phyloP scores from a whole-genome alignment of 1,140 invertebrate genomes.

The Diorhabda sublineata region DNA sequence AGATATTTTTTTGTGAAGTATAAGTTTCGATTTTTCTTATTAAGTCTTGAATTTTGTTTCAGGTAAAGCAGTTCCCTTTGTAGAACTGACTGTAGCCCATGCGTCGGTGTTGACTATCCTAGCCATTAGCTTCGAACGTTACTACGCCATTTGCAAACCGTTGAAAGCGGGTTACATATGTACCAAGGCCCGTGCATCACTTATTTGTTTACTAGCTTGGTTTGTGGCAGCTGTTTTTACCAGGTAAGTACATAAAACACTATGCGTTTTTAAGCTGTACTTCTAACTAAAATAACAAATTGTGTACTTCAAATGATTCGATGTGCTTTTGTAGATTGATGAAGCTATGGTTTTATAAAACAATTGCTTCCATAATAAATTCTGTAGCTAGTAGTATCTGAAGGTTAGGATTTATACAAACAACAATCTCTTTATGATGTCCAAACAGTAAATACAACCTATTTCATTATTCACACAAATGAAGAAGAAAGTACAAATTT shows the following conservation, averaged over 20 bases:
- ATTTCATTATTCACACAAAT: neutral
- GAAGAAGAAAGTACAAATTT: neutral
- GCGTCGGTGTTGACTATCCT: conserved; percentile 90
- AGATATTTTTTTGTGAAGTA: too few relatives aligned
- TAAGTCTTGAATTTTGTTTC: conserved; percentile 31
- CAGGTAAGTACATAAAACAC: conserved; percentile 57
- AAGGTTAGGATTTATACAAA: too few relatives aligned
- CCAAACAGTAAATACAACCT: too few relatives aligned
- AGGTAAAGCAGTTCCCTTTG: conserved; percentile 88
- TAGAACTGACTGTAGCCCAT: conserved; percentile 88
- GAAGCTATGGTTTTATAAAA: neutral
- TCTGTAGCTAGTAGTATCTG: too few relatives aligned
- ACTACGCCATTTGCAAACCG: conserved; percentile 92
- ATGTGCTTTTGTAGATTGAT: neutral
- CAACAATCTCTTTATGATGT: too few relatives aligned
- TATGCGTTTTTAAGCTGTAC: neutral
- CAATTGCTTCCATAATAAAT: too few relatives aligned
- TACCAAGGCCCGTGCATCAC: conserved; percentile 77
- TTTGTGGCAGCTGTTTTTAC: conserved; percentile 77
- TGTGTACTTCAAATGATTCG: too few relatives aligned
- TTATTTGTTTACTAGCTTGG: conserved; percentile 83
- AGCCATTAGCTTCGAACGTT: conserved; percentile 89
- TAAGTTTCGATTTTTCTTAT: too few relatives aligned
- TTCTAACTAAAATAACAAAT: too few relatives aligned
- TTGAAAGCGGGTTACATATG: conserved; percentile 86